These are phyloP conservation scores for Gymnodraco acuticeps DNA, from an alignment of 2,797 vertebrate genomes.

Conservation along the genomic window DNA sequence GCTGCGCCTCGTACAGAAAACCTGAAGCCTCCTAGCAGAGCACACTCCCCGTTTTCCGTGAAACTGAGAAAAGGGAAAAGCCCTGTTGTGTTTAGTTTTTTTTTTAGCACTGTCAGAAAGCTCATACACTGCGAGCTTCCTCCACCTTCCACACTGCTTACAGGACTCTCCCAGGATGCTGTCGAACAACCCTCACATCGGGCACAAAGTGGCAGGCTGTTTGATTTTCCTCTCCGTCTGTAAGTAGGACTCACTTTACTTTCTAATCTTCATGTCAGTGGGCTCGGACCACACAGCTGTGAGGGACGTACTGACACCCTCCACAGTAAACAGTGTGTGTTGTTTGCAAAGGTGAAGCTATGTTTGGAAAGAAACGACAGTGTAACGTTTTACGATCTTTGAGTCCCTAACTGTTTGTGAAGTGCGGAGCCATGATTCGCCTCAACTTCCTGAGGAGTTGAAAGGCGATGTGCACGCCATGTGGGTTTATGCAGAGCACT, in stretches of 20 bases:
- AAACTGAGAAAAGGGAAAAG: conserved; percentile 63
- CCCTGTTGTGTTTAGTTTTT: conserved; percentile 34
- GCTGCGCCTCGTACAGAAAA: conserved; percentile 64
- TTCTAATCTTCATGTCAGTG: conserved; percentile 36
- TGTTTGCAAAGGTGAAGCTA: conserved; percentile 3
- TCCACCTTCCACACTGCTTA: conserved; percentile 35
- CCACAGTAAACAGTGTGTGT: conserved; percentile 34
- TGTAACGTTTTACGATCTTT: background rate
- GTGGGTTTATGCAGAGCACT: conserved; percentile 21
- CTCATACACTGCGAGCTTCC: conserved; percentile 60
- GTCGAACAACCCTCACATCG: conserved; percentile 55
- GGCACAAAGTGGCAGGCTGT: conserved; percentile 68
- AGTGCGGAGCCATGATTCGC: conserved; percentile 68
- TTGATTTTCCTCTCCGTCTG: conserved; percentile 76
- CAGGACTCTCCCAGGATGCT: conserved; percentile 74
- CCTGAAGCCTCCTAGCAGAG: conserved; percentile 53
- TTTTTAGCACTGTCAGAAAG: conserved; percentile 55
- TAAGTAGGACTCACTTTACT: conserved; percentile 78
- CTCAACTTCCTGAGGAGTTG: conserved; percentile 77
- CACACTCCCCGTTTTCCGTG: conserved; percentile 62
- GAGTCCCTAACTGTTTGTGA: conserved; percentile 41
- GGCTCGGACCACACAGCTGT: conserved; percentile 27
- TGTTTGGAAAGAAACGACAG: conserved; percentile 4
- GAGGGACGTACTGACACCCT: background rate
- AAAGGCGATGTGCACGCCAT: conserved; percentile 42